Conservation (phyloP, 2,113 vertebrate species). For the Anser cygnoides region DNA sequence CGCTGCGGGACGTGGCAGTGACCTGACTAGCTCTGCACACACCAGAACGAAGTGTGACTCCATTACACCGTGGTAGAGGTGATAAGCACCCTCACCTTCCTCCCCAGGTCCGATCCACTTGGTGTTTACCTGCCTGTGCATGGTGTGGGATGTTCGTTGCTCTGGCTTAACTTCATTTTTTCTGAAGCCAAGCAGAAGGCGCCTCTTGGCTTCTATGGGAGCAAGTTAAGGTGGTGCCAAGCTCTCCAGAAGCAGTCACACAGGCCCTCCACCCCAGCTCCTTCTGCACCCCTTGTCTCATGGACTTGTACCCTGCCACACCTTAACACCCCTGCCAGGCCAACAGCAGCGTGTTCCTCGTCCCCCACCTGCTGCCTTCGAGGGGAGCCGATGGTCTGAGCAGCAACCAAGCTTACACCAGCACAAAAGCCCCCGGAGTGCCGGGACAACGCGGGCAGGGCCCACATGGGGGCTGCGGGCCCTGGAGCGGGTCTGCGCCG, state of each 20-base stretch:
- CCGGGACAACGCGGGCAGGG: background rate
- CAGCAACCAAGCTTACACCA: accelerated
- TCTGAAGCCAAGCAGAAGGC: background rate
- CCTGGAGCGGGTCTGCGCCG: too few relatives aligned
- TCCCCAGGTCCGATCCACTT: accelerated
- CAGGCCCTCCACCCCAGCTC: background rate
- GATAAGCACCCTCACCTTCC: accelerated
- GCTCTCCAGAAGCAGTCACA: background rate
- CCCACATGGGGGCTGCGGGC: too few relatives aligned
- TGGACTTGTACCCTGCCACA: accelerated
- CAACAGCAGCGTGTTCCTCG: accelerated
- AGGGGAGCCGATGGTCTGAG: background rate
- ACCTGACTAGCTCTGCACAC: accelerated
- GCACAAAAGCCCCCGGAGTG: background rate
- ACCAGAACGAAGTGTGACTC: accelerated
- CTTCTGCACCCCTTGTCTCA: background rate
- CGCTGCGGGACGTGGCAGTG: accelerated
- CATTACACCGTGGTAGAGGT: accelerated
- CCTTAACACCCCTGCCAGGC: background rate
- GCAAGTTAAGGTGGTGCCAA: accelerated
- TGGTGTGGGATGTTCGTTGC: accelerated
- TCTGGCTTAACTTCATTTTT: too few relatives aligned
- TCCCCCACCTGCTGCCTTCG: background rate
- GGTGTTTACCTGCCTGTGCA: accelerated
- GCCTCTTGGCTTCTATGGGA: background rate